Evolutionary conservation across 2,888 invertebrate species (phyloP).

Genomic region (Drosophila mercatorum): DNA sequence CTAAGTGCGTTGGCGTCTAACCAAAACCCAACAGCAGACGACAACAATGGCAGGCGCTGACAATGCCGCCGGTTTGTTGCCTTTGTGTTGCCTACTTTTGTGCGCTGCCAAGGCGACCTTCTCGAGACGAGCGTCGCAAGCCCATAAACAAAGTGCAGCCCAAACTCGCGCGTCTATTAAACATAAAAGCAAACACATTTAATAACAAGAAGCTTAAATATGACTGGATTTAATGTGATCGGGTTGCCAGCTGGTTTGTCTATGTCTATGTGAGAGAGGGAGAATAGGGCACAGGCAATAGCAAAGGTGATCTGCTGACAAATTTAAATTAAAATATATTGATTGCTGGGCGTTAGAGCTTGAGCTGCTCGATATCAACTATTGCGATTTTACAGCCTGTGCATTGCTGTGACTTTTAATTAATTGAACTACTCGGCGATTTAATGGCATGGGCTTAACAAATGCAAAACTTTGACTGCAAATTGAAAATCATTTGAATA

Average conservation of each 20-base stretch:
- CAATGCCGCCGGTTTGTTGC: conserved; percentile 31
- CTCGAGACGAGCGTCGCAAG: conserved; percentile 4
- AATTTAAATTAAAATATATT: background rate
- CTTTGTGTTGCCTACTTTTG: conserved; percentile 70
- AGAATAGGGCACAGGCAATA: background rate
- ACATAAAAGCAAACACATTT: background rate
- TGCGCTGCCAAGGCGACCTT: conserved; percentile 35
- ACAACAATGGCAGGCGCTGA: conserved; percentile 53
- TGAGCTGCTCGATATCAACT: background rate
- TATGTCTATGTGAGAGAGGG: background rate
- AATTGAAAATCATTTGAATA: conserved; percentile 12
- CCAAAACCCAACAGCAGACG: conserved; percentile 37
- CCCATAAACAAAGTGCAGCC: background rate
- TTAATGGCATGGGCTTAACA: conserved; percentile 19
- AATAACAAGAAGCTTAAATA: background rate
- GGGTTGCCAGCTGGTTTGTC: background rate
- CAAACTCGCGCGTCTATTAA: conserved; percentile 6
- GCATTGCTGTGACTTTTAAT: conserved; percentile 60
- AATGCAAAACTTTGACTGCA: conserved; percentile 53
- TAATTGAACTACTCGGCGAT: conserved; percentile 70
- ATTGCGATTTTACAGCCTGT: background rate
- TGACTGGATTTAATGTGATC: background rate
- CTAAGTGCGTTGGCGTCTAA: conserved; percentile 66
- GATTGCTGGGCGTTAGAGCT: background rate
- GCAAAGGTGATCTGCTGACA: background rate